Evolutionary conservation across 2,113 vertebrate genomes (phyloP).

Genomic region (Aptenodytes patagonicus): DNA sequence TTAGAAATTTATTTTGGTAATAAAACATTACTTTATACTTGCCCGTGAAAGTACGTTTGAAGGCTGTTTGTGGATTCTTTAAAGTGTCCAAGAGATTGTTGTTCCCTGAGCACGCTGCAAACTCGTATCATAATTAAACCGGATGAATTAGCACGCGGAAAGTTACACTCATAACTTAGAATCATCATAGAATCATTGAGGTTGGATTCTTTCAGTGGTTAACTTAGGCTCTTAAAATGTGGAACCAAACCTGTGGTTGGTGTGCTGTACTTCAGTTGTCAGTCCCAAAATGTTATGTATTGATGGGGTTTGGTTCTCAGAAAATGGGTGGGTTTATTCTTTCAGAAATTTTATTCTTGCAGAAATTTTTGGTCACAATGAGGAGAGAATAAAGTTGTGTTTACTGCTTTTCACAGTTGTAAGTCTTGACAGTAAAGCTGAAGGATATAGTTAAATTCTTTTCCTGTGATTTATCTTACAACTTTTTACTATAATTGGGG

Average conservation of each 20-base stretch:
- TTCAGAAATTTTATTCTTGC: background rate
- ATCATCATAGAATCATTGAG: too few species aligned
- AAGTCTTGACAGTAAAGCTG: slow-evolving; percentile 1
- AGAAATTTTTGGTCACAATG: background rate
- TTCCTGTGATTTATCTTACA: background rate
- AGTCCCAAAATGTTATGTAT: background rate
- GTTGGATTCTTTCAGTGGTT: background rate
- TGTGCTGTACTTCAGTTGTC: background rate
- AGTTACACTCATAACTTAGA: background rate
- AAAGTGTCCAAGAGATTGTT: slow-evolving; percentile 1
- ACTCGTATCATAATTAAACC: background rate
- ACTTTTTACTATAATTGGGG: background rate
- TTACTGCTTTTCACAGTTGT: background rate
- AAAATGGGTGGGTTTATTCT: background rate
- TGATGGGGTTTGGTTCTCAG: background rate
- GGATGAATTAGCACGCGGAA: background rate
- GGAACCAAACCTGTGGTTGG: background rate
- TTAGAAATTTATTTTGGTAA: slow-evolving; percentile 60
- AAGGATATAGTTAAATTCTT: background rate
- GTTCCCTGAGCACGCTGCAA: background rate
- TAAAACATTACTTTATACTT: slow-evolving; percentile 62
- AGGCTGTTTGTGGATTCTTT: slow-evolving; percentile 34
- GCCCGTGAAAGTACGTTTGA: slow-evolving; percentile 40
- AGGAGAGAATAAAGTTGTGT: background rate
- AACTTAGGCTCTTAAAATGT: background rate